Base-by-base conservation (phyloP, 2,113 vertebrate species). In the Cynocephalus volans region DNA sequence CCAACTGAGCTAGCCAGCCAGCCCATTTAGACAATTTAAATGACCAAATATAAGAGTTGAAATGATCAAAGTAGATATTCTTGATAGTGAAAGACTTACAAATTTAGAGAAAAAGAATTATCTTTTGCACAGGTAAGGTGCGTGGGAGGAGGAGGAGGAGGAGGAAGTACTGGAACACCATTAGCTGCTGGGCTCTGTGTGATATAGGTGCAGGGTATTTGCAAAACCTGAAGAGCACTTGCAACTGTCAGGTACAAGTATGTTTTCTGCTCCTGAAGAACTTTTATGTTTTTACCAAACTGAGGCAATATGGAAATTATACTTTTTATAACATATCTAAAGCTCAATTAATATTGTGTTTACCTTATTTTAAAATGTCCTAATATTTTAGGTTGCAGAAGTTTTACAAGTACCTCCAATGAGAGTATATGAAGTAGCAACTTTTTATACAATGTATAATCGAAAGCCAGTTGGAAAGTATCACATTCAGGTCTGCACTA, bases 391-490 rank as follows among this genome's bases (percentile, higher is more conserved):
- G 99, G 99, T 99, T 65, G 99, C 99, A 52, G 99, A 99, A 97
- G 83, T 99, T 97, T 98, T 99, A 97, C 99, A 99, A 8, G 98
- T 99, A 93, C 98, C 99, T 98, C 99, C 99, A 8, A 99, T 99
- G 99, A 99, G 99, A 98, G 99, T 99, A 50, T 99, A 99, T 88
- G 99, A 99, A 98, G 99, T 99, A 91, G 99, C 99, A 48, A 99
- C 99, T 0, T 99, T 99, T 98, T 99, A 99, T 95, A 99, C 99
- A 0, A 99, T 99, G 99, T 99, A 99, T 97, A 99, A 99, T 95
- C 99, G 99, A 89, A 99, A 99, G 95, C 99, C 99, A 23, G 99
- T 99, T 98, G 99, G 99, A 96, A 99, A 99, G 62, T 99, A 99
- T 98, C 99, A 99, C 89, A 99, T 99, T 97, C 99, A 99, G 98